Base-by-base conservation (phyloP, 1,140 invertebrate species). In the Lamellibrachia luymesi region DNA sequence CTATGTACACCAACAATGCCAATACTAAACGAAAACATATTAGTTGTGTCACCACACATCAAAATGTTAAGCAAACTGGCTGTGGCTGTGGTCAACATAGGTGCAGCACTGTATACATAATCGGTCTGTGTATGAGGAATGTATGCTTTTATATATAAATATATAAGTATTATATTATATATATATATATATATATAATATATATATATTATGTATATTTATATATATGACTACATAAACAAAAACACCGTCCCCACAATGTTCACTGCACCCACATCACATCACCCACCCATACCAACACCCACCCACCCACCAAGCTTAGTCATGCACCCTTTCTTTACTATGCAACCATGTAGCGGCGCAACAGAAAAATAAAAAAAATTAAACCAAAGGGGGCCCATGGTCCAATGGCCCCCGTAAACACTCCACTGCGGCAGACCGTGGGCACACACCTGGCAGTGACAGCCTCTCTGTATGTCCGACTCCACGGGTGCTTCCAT, bases 401-500 rank as follows among this genome's bases (percentile, higher is more conserved):
- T 38, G 1, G 38, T 38, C 38, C 38, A 38, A 38, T 25, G 17
- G 38, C 13, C 50, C 17, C 7, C 25, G 0, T 56, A 4, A 50
- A 6, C 49, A 93, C 56, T 2, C 8, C 38, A n/a, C 27, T n/a
- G 8, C 4, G 80, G 89, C 51, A 56, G 10, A 17, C 10, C 90
- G 51, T 50, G 50, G 90, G 52, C 64, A 93, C 95, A 95, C 96
- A 97, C 96, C 94, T 96, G 90, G 98, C 98, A 92, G 96, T 94
- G 95, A 97, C 97, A 91, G 97, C 97, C n/a, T 97, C 97, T 94
- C 97, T 98, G 95, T 99, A 99, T 2, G 98, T 98, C 93, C 98
- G 96, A 95, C 98, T 97, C 98, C 98, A 99, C 1, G 98, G 98
- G 95, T 98, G 98, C 91, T 97, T 97, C 95, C 97, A 97, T 94